Evolutionary conservation across 2,113 vertebrate genomes (phyloP).

Genomic region (Danio rerio): DNA sequence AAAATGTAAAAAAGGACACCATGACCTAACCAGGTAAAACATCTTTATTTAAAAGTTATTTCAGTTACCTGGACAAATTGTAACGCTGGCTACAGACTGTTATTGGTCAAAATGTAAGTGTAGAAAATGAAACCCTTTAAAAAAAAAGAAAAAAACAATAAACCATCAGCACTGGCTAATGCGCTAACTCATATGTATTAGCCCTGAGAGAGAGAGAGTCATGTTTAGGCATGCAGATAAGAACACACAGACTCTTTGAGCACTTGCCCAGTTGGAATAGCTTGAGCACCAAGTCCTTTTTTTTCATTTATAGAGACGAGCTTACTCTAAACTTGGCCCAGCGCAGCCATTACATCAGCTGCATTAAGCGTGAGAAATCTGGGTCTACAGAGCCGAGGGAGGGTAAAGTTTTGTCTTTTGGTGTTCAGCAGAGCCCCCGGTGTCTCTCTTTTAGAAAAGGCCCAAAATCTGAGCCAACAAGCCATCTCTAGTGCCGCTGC

Average conservation of each 20-base stretch:
- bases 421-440: constrained; percentile 65
- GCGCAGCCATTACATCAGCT: constrained; percentile 73
- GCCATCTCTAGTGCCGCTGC: constrained; percentile 12
- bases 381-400: constrained; percentile 65
- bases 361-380: constrained; percentile 74
- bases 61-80: too few relatives aligned
- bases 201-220: constrained; percentile 10
- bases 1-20: too few relatives aligned
- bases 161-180: neutral
- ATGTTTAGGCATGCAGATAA: constrained; percentile 40
- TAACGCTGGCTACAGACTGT: too few relatives aligned
- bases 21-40: too few relatives aligned
- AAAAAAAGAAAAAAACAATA: too few relatives aligned
- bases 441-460: constrained; percentile 63
- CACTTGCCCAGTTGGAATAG: constrained; percentile 57
- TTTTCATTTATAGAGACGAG: constrained; percentile 68
- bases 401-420: constrained; percentile 52
- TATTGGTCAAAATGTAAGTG: too few relatives aligned
- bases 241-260: constrained; percentile 39
- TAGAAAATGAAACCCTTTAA: too few relatives aligned
- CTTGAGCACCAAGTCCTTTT: constrained; percentile 61
- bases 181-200: neutral
- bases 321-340: constrained; percentile 69
- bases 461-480: constrained; percentile 68
- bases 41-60: too few relatives aligned